phyloP scores from a whole-genome alignment of 2,113 vertebrate genomes.

The Otolemur garnettii region DNA sequence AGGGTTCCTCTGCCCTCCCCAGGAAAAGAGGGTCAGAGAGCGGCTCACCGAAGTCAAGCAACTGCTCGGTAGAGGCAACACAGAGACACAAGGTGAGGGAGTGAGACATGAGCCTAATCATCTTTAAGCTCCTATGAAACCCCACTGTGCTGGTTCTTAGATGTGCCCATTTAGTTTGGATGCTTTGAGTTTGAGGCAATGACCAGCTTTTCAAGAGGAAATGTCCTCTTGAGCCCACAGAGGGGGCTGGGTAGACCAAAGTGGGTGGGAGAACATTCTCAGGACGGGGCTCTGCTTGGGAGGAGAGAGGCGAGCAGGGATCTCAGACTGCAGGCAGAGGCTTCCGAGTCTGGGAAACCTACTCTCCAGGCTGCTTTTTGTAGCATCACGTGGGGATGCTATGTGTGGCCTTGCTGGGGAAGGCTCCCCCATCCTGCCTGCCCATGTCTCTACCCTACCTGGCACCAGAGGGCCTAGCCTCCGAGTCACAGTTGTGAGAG shows the following conservation, averaged over 20 bases:
- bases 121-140: not conserved
- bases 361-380: not conserved
- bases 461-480: constrained; percentile 77
- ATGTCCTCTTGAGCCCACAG: not conserved
- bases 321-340: not conserved
- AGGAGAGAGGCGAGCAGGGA: not conserved
- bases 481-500: constrained; percentile 72
- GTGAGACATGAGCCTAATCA: not conserved
- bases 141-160: not conserved
- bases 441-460: constrained; percentile 69
- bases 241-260: not conserved
- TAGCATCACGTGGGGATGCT: not conserved
- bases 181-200: not conserved
- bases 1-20: not conserved
- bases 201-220: not conserved
- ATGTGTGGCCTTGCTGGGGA: constrained; percentile 60
- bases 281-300: not conserved
- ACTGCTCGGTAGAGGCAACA: not conserved
- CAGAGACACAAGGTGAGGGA: not conserved
- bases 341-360: not conserved
- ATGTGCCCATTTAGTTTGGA: not conserved
- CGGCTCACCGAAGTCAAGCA: not conserved
- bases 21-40: not conserved
- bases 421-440: constrained; percentile 49
- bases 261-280: not conserved